phyloP scores from a whole-genome alignment of 2,113 vertebrate species.

The Eptatretus burgeri region DNA sequence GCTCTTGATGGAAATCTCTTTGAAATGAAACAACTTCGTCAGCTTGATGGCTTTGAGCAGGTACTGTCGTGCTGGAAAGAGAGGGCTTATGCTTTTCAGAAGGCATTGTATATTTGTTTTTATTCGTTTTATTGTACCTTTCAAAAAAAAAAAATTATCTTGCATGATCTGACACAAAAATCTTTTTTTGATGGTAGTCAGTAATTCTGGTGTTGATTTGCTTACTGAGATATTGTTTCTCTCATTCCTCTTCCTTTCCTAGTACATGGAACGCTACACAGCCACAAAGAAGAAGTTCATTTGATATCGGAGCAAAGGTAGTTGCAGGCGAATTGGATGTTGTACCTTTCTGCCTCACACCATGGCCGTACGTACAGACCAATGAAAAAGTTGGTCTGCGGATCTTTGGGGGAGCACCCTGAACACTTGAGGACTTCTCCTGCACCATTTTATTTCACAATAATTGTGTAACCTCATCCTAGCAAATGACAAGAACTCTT shows the following conservation, averaged over 20 bases:
- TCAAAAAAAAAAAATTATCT: background rate
- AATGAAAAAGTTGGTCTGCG: no score
- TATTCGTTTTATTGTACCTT: background rate
- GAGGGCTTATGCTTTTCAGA: background rate
- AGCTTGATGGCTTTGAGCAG: slow-evolving; percentile 76
- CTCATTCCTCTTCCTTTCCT: slow-evolving; percentile 12
- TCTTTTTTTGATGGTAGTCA: background rate
- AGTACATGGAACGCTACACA: slow-evolving; percentile 97
- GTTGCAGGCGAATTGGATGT: no score
- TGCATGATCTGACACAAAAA: background rate
- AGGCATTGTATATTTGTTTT: background rate
- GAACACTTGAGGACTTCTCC: no score
- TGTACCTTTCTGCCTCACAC: no score
- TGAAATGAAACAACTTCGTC: slow-evolving; percentile 56
- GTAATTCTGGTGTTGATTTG: background rate
- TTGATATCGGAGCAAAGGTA: no score
- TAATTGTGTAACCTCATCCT: no score
- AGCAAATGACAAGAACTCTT: no score
- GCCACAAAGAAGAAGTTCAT: slow-evolving; percentile 88
- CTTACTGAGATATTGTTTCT: background rate
- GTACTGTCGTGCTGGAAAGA: slow-evolving; percentile 17
- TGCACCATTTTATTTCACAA: no score
- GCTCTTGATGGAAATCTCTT: slow-evolving; percentile 88
- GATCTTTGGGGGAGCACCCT: no score
- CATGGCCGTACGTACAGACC: no score